A percentile compares a stretch with the other conserved stretches of the same genome.
These are phyloP conservation scores for Lepus europaeus DNA, from an alignment of 2,113 vertebrate genomes.

Conservation along the genomic window DNA sequence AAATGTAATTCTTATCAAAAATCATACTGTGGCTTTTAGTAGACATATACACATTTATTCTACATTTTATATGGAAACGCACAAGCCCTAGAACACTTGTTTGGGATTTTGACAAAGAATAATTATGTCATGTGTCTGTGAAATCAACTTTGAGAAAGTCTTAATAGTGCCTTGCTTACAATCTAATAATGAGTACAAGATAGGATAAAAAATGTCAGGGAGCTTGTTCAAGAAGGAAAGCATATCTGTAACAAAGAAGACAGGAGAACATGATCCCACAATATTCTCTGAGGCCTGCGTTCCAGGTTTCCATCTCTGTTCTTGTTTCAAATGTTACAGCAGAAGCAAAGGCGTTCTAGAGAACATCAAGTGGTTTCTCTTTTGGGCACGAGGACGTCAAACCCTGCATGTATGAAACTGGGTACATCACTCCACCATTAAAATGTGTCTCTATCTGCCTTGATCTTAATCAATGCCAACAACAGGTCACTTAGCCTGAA, in stretches of 20 bases:
- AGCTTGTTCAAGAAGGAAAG: not conserved
- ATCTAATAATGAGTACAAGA: not conserved
- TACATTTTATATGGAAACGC: not conserved
- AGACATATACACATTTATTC: not conserved
- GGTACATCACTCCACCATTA: not conserved
- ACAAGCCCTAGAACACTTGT: not conserved
- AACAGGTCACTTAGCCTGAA: too few species aligned
- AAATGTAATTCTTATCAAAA: not conserved
- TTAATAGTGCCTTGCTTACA: not conserved
- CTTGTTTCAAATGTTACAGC: not conserved
- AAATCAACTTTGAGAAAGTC: not conserved
- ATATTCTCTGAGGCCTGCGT: not conserved
- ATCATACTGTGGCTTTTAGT: not conserved
- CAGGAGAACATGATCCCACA: too few species aligned
- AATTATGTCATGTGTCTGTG: not conserved
- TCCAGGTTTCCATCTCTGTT: not conserved
- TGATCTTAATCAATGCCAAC: not conserved
- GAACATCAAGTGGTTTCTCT: not conserved
- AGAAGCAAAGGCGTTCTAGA: not conserved
- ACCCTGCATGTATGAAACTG: not conserved
- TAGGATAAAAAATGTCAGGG: not conserved
- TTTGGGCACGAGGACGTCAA: not conserved
- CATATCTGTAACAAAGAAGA: not conserved
- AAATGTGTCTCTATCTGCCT: too few species aligned
- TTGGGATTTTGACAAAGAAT: not conserved